Conservation (phyloP, 2,113 vertebrate species). For the Rhombomys opimus region DNA sequence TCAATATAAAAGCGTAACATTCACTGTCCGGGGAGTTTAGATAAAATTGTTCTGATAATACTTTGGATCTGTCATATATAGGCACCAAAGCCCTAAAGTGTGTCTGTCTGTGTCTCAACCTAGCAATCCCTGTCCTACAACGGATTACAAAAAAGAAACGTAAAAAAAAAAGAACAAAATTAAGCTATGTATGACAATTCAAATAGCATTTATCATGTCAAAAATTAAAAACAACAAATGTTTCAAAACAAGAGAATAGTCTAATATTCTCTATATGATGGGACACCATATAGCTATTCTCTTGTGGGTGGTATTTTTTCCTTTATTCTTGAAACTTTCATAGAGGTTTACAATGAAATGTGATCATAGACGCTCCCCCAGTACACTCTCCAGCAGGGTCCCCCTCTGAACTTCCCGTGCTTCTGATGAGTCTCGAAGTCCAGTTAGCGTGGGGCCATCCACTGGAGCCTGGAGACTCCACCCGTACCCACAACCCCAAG, state of each 20-base stretch:
- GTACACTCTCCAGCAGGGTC: neutral
- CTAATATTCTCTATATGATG: slow-evolving; percentile 3
- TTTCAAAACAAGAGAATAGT: neutral
- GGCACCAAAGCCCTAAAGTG: neutral
- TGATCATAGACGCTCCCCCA: neutral
- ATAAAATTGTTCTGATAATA: neutral
- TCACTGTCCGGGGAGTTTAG: neutral
- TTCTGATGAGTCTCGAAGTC: neutral
- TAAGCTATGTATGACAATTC: neutral
- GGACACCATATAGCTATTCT: neutral
- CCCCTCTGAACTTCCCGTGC: neutral
- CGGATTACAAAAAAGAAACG: slow-evolving; percentile 18
- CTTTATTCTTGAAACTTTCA: neutral
- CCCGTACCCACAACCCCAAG: neutral
- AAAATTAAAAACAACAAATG: slow-evolving; percentile 40
- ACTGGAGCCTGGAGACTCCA: neutral
- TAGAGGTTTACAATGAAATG: neutral
- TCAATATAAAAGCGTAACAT: slow-evolving; percentile 32
- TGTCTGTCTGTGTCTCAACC: neutral
- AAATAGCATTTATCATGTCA: slow-evolving; percentile 4
- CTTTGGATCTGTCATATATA: neutral
- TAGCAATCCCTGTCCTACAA: neutral
- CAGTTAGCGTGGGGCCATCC: too few species aligned
- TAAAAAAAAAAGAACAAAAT: neutral
- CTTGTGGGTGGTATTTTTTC: neutral